Conservation (phyloP, 2,113 vertebrate species). For the Sinocyclocheilus maitianheensis region DNA sequence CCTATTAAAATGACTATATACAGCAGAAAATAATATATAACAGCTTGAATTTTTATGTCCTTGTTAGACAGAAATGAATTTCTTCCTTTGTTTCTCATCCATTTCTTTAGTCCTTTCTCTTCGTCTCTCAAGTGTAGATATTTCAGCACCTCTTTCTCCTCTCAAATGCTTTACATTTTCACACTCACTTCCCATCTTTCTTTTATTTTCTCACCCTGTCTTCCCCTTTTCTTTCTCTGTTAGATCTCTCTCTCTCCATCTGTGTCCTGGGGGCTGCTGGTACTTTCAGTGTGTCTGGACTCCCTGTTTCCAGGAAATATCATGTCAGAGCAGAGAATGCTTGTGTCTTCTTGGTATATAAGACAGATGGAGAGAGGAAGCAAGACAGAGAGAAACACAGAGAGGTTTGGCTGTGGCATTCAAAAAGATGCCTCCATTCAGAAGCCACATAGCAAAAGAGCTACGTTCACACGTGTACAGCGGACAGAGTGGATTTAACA, state of each 20-base stretch:
- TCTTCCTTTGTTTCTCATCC: background rate
- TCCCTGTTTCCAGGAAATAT: conserved; percentile 61
- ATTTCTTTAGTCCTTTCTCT: background rate
- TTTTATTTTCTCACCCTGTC: conserved; percentile 26
- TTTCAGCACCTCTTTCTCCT: background rate
- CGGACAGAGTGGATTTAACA: background rate
- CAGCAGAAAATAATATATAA: background rate
- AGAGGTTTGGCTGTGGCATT: background rate
- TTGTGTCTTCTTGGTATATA: conserved; percentile 65
- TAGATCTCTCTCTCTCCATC: conserved; percentile 64
- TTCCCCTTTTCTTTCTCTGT: conserved; percentile 57
- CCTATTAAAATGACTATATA: background rate
- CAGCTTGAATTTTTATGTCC: background rate
- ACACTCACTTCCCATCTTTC: conserved; percentile 16
- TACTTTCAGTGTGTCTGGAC: conserved; percentile 45
- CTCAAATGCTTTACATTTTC: conserved; percentile 15
- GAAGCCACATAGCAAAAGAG: background rate
- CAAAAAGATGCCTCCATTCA: background rate
- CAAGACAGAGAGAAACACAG: background rate
- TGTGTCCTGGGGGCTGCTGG: conserved; percentile 56
- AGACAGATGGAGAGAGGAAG: conserved; percentile 13
- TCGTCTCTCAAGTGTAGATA: background rate
- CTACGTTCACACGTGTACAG: background rate
- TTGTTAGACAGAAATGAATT: background rate
- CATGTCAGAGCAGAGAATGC: conserved; percentile 63